Conservation (phyloP, 23 tunicate species). For the Ascidia mentula region DNA sequence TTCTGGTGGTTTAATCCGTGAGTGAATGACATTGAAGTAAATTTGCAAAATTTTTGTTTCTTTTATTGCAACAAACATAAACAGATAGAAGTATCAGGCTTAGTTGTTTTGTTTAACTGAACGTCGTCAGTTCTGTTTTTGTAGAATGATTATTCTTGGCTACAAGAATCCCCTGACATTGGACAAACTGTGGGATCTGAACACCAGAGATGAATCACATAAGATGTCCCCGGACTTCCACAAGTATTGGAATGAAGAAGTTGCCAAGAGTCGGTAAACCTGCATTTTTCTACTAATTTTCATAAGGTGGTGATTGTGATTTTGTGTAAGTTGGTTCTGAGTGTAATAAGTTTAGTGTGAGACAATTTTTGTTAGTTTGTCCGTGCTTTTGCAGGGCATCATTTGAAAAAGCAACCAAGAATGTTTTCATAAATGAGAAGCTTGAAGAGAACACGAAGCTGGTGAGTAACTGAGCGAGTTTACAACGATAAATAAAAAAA, state of each 20-base stretch:
- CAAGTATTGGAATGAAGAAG: slow-evolving; percentile 32
- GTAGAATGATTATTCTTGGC: slow-evolving; percentile 59
- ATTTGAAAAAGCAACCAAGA: slow-evolving; percentile 19
- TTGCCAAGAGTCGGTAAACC: slow-evolving; percentile 36
- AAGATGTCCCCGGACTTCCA: slow-evolving; percentile 23
- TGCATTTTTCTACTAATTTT: too few species aligned
- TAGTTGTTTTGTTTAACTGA: too few species aligned
- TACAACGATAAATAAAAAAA: too few species aligned
- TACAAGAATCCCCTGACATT: slow-evolving; percentile 45
- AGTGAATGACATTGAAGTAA: too few species aligned
- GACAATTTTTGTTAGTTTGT: not conserved
- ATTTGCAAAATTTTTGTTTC: too few species aligned
- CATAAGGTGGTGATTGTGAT: too few species aligned
- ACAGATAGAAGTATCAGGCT: too few species aligned
- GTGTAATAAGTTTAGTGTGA: not conserved
- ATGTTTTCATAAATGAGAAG: slow-evolving; percentile 26
- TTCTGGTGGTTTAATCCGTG: slow-evolving; percentile 86
- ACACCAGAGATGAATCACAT: slow-evolving; percentile 48
- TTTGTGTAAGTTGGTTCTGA: too few species aligned
- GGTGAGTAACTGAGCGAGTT: too few species aligned
- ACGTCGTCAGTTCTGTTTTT: slow-evolving; percentile 7
- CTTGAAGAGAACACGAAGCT: not conserved
- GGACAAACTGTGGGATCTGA: slow-evolving; percentile 71
- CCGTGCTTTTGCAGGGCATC: not conserved
- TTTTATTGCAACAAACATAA: too few species aligned